Evolutionary conservation across 1,140 invertebrate species (phyloP).

Genomic region (Anastrepha ludens): DNA sequence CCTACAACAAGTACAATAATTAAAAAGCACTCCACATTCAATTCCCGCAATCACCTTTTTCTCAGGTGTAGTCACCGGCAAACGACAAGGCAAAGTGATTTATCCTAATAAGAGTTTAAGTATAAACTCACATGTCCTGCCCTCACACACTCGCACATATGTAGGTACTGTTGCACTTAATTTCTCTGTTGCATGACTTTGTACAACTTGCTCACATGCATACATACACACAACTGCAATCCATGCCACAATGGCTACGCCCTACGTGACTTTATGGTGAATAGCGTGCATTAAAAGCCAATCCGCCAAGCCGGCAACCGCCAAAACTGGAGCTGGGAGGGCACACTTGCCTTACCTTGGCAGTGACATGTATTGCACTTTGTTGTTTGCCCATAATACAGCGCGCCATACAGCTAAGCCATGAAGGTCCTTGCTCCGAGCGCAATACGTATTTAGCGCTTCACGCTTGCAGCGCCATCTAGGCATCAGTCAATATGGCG

Average conservation of each 20-base stretch:
- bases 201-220: neutral
- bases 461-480: slow-evolving; percentile 12
- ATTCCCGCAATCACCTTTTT: neutral
- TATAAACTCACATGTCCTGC: neutral
- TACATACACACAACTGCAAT: neutral
- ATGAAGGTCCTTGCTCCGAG: slow-evolving; percentile 25
- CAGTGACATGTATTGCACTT: slow-evolving; percentile 34
- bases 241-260: neutral
- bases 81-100: slow-evolving; percentile 17
- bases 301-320: neutral
- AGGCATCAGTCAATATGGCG: neutral
- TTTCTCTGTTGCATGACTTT: neutral
- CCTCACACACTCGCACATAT: neutral
- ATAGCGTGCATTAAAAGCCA: neutral
- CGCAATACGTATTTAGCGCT: neutral
- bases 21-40: slow-evolving; percentile 11
- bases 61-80: neutral
- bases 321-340: neutral
- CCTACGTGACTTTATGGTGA: slow-evolving; percentile 32
- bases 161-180: neutral
- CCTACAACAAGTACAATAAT: neutral
- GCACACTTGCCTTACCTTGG: slow-evolving; percentile 31
- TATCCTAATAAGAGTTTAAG: neutral
- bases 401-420: neutral
- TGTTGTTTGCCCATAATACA: neutral